These are phyloP conservation scores for Erpornis zantholeuca DNA, from an alignment of 2,113 vertebrate genomes.

Conservation along the genomic window DNA sequence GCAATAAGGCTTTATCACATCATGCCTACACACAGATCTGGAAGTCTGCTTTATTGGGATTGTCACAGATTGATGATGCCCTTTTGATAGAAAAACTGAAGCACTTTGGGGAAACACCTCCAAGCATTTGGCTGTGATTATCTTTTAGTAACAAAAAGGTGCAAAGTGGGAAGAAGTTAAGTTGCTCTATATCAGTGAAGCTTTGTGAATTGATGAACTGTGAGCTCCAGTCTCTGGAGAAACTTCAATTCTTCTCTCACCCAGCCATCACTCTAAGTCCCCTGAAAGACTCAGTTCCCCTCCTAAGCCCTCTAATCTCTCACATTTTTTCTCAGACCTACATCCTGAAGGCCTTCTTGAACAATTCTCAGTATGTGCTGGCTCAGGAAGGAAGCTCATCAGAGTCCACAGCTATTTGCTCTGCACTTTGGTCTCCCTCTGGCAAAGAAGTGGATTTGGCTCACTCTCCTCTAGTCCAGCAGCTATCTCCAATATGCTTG, in stretches of 20 bases:
- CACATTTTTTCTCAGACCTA: background rate
- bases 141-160: background rate
- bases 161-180: background rate
- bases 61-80: background rate
- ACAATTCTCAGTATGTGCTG: background rate
- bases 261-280: background rate
- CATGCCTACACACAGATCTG: background rate
- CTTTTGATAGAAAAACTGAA: background rate
- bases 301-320: background rate
- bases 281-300: background rate
- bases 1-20: background rate
- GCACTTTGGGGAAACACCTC: background rate
- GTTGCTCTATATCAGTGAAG: fast-evolving
- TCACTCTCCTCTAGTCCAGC: background rate
- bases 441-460: background rate
- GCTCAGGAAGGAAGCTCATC: background rate
- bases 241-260: background rate
- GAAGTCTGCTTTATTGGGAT: background rate
- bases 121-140: background rate
- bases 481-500: background rate
- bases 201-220: background rate
- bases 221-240: background rate
- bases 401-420: background rate
- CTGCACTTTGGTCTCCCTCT: background rate
- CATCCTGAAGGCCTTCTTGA: background rate